phyloP scores from a whole-genome alignment of 2,888 invertebrate species.

The Thumatha senex region DNA sequence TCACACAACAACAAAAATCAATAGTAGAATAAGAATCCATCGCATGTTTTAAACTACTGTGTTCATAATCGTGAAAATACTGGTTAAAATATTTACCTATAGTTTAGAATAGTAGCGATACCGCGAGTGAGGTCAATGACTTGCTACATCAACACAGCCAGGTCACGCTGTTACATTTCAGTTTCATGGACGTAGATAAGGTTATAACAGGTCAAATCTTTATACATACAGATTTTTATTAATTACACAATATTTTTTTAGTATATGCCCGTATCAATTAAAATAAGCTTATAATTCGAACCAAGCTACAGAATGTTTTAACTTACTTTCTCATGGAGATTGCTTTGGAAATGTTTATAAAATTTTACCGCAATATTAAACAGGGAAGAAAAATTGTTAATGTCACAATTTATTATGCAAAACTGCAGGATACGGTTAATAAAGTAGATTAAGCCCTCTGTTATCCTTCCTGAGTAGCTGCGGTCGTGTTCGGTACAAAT shows the following conservation, averaged over 20 bases:
- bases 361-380: neutral
- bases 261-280: too few relatives aligned
- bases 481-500: slow-evolving; percentile 65
- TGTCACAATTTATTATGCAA: slow-evolving; percentile 32
- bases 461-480: slow-evolving; percentile 55
- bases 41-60: slow-evolving; percentile 30
- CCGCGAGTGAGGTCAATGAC: slow-evolving; percentile 23
- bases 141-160: slow-evolving; percentile 18
- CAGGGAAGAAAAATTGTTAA: neutral
- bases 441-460: slow-evolving; percentile 62
- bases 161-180: slow-evolving; percentile 16
- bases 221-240: too few relatives aligned
- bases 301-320: too few relatives aligned
- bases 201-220: slow-evolving; percentile 4
- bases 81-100: slow-evolving; percentile 25
- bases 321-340: too few relatives aligned
- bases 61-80: slow-evolving; percentile 35
- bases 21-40: slow-evolving; percentile 42
- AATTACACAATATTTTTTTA: too few relatives aligned
- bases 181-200: slow-evolving; percentile 14
- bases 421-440: slow-evolving; percentile 58
- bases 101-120: slow-evolving; percentile 16
- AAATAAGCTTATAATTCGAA: too few relatives aligned
- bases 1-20: slow-evolving; percentile 61
- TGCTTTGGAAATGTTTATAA: neutral